Conservation (phyloP, 2,888 invertebrate genomes). For the Aleiodes alternator region DNA sequence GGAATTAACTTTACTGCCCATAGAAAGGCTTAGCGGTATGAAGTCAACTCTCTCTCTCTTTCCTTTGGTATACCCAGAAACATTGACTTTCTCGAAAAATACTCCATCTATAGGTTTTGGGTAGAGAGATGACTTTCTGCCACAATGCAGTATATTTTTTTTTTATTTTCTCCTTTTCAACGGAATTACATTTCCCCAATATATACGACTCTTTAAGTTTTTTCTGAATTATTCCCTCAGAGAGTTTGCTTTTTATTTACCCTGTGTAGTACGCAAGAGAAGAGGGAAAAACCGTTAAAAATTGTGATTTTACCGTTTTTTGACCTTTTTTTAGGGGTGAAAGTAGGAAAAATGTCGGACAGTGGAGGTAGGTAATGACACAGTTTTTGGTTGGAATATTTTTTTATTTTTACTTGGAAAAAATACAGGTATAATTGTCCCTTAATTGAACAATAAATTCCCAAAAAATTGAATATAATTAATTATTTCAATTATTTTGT, state of each 20-base stretch:
- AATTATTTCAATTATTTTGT: no score
- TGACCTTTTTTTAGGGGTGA: constrained; percentile 3
- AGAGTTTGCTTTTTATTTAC: constrained; percentile 37
- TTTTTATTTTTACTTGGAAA: no score
- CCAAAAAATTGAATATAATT: no score
- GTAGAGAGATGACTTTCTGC: constrained; percentile 18
- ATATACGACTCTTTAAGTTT: constrained; percentile 11
- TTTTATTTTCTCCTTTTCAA: constrained; percentile 33
- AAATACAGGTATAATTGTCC: no score
- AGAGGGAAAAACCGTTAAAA: neutral
- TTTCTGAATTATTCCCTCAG: constrained; percentile 40
- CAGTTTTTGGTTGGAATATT: no score
- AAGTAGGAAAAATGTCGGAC: no score
- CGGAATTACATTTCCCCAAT: constrained; percentile 44
- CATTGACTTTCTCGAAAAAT: constrained; percentile 22
- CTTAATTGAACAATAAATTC: no score
- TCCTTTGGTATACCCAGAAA: constrained; percentile 12
- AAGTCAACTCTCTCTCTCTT: constrained; percentile 67
- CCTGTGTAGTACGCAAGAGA: neutral
- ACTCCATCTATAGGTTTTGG: constrained; percentile 37
- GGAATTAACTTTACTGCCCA: constrained; percentile 69
- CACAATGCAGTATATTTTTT: constrained; percentile 21
- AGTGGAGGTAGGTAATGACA: no score
- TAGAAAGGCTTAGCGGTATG: constrained; percentile 70
- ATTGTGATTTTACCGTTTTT: constrained; percentile 30